Base-by-base conservation (phyloP, 2,113 vertebrate genomes). In the Merops nubicus region DNA sequence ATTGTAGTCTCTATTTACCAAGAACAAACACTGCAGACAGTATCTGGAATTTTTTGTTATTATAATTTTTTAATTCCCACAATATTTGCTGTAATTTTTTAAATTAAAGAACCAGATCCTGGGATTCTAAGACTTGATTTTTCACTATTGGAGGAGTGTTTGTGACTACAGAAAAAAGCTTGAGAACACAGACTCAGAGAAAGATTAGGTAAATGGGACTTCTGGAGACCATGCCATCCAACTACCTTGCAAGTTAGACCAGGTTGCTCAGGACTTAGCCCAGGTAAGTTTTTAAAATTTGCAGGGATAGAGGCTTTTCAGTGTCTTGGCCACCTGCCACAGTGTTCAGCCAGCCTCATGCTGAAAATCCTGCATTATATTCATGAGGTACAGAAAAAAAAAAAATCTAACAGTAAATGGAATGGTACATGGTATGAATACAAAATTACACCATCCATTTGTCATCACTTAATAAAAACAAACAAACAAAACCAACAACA, bases 321-420 rank as follows among this genome's bases (percentile, higher is more conserved):
- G 40, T 17, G 5, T 56, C 16, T 51, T 28, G 8, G 25, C 12
- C 28, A n/a, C 12, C 15, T 42, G 6, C 7, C 36, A 4, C 22
- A 10, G 25, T 6, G 4, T 36, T 69, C 75, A 88, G 22, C 8
- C 34, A 91, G 21, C 2, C 14, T 42, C 20, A 18, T 29, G 7
- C 33, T 22, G 11, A 77, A 64, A 54, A 88, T 13, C 8, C 48
- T 50, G 18, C 16, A 25, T 45, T 69, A n/a, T 36, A 29, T 2
- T 63, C 11, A 5, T 31, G 15, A 48, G 23, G 16, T 69, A 50
- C 5, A 54, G 17, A 2, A 56, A 47, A 64, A 74, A 50, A 82
- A 47, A 10, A 2, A 0, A 5, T 12, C 21, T 57, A 40, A 36
- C 4, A 2, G 15, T 45, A 89, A 65, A 34, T 1, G 6, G 33